phyloP scores from a whole-genome alignment of 1,140 invertebrate species.

The Samia ricini region DNA sequence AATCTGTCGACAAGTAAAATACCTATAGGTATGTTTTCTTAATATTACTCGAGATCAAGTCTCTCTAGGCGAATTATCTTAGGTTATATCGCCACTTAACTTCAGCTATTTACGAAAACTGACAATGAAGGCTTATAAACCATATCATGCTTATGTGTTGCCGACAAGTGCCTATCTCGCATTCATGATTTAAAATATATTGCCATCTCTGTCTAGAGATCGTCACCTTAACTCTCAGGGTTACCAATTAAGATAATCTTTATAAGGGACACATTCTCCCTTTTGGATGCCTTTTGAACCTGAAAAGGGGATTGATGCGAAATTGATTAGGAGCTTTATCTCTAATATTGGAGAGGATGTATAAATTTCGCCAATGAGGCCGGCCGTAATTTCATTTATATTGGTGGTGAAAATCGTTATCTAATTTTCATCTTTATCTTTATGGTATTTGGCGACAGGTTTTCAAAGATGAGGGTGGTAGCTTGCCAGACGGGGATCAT shows the following conservation, averaged over 20 bases:
- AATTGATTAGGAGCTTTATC: constrained; percentile 8
- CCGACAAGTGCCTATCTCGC: too few relatives aligned
- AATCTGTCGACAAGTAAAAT: too few relatives aligned
- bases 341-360: constrained; percentile 2
- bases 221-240: not conserved
- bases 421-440: not conserved
- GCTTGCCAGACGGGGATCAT: too few relatives aligned
- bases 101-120: too few relatives aligned
- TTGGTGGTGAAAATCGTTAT: not conserved
- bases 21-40: too few relatives aligned
- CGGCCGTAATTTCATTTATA: not conserved
- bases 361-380: not conserved
- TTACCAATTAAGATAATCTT: constrained; percentile 14
- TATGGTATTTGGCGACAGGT: too few relatives aligned
- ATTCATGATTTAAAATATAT: not conserved
- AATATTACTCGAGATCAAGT: too few relatives aligned
- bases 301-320: constrained; percentile 7
- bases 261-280: constrained; percentile 9
- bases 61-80: too few relatives aligned
- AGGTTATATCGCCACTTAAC: too few relatives aligned
- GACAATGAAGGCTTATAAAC: too few relatives aligned
- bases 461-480: too few relatives aligned
- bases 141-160: too few relatives aligned
- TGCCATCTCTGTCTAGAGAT: not conserved
- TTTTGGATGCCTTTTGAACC: constrained; percentile 1